Percentiles rank a stretch among this genome's conserved stretches.
These are phyloP conservation scores for Arion vulgaris DNA, from an alignment of 1,140 invertebrate species.

Conservation along the genomic window DNA sequence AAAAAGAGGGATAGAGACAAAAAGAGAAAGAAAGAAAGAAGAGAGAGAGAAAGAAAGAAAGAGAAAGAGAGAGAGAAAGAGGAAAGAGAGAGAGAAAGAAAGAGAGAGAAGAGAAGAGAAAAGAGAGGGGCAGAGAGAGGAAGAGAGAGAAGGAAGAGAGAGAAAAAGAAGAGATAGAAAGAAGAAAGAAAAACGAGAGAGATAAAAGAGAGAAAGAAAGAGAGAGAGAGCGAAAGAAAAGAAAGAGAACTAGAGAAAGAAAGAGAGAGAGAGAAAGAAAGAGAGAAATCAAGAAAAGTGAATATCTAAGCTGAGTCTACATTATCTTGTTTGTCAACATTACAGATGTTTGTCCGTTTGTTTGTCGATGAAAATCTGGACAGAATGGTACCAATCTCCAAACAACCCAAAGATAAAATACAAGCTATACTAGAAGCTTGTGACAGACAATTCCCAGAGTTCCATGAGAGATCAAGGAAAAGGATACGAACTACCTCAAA, in stretches of 20 bases:
- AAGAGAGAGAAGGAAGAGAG: no score
- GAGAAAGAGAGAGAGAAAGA: no score
- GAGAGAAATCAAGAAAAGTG: no score
- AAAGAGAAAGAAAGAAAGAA: no score
- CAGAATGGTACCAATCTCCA: conserved; percentile 95
- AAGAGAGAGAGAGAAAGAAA: no score
- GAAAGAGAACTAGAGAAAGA: no score
- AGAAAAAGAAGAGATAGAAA: neutral
- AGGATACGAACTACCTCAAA: conserved; percentile 96
- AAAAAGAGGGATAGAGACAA: no score
- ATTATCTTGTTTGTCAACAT: neutral
- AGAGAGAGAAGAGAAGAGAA: no score
- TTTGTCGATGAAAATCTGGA: conserved; percentile 98
- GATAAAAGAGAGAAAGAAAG: neutral
- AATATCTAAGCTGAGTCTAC: no score
- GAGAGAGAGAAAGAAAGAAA: no score
- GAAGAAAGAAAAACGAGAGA: neutral
- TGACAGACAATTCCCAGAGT: conserved; percentile 96
- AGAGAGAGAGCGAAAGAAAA: neutral
- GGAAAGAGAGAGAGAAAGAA: no score
- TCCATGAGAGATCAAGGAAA: conserved; percentile 93
- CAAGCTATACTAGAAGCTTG: conserved; percentile 98
- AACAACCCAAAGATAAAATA: conserved; percentile 98
- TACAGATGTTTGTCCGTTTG: conserved; percentile 95
- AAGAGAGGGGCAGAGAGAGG: no score